phyloP scores from a whole-genome alignment of 2,888 invertebrate species.

The Stomorhina lunata region DNA sequence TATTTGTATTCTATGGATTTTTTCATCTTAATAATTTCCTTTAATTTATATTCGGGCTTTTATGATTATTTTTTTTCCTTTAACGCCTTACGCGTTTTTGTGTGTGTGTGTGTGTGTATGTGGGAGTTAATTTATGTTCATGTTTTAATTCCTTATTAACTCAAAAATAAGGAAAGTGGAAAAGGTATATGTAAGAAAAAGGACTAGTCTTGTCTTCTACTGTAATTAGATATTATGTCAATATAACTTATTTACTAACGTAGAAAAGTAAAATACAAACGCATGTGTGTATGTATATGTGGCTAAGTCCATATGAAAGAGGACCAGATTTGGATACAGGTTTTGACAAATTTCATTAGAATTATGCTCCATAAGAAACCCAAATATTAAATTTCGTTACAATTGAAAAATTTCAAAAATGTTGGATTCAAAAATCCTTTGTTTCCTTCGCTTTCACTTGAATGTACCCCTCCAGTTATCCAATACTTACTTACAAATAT shows the following conservation, averaged over 20 bases:
- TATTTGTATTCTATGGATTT: slow-evolving; percentile 8
- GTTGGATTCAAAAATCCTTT: no score
- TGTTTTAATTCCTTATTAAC: slow-evolving; percentile 37
- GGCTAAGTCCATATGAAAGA: no score
- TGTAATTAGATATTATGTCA: slow-evolving; percentile 61
- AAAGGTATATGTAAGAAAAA: neutral
- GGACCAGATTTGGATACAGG: no score
- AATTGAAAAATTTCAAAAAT: no score
- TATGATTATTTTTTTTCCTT: neutral
- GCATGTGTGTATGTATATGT: neutral
- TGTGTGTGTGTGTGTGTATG: neutral
- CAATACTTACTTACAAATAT: no score
- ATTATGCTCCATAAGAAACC: no score
- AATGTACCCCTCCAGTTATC: no score
- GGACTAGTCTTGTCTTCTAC: neutral
- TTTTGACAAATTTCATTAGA: no score
- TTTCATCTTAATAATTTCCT: neutral
- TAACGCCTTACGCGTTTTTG: no score
- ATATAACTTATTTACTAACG: slow-evolving; percentile 45
- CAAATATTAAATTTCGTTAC: no score
- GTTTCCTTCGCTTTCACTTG: no score
- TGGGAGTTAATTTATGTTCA: slow-evolving; percentile 52
- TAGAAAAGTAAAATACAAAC: neutral
- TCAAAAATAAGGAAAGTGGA: neutral
- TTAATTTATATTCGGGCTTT: neutral